A percentile compares a stretch with the other conserved stretches of the same genome.
phyloP scores from a whole-genome alignment of 2,888 invertebrate species.

The Patella ulyssiponensis region DNA sequence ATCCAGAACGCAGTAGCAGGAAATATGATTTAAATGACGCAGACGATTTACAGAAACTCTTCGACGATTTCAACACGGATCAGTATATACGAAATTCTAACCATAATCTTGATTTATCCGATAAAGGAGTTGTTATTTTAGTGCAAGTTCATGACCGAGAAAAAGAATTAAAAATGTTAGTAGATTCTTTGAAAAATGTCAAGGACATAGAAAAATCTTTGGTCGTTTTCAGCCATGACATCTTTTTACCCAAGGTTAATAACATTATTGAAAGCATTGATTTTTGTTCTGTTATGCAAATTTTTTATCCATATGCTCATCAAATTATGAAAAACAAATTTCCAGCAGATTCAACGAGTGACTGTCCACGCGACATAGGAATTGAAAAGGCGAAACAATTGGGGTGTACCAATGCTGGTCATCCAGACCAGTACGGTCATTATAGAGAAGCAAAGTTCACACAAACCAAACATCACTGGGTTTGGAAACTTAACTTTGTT shows the following conservation, averaged over 20 bases:
- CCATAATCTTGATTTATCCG: neutral
- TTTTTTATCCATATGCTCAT: constrained; percentile 22
- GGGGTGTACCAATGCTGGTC: constrained; percentile 18
- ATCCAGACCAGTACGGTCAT: constrained; percentile 20
- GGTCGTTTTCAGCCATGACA: constrained; percentile 24
- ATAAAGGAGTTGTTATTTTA: constrained; percentile 17
- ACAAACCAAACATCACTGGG: constrained; percentile 27
- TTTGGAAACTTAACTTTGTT: constrained; percentile 23
- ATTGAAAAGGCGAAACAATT: constrained; percentile 3
- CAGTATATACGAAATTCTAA: too few species aligned
- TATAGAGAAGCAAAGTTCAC: constrained; percentile 21
- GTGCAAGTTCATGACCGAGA: constrained; percentile 26
- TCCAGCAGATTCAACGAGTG: constrained; percentile 15
- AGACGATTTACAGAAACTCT: too few species aligned
- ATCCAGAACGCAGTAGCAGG: too few species aligned
- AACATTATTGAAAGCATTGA: constrained; percentile 14
- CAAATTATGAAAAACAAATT: constrained; percentile 17
- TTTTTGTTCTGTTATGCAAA: constrained; percentile 21
- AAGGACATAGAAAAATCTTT: constrained; percentile 18
- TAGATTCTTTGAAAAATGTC: constrained; percentile 20
- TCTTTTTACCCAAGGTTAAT: neutral
- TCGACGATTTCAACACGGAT: too few species aligned
- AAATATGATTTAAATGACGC: too few species aligned
- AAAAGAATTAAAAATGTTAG: constrained; percentile 14
- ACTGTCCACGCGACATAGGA: constrained; percentile 21